phyloP scores from a whole-genome alignment of 1,140 invertebrate genomes.

The Drosophila baimaii region DNA sequence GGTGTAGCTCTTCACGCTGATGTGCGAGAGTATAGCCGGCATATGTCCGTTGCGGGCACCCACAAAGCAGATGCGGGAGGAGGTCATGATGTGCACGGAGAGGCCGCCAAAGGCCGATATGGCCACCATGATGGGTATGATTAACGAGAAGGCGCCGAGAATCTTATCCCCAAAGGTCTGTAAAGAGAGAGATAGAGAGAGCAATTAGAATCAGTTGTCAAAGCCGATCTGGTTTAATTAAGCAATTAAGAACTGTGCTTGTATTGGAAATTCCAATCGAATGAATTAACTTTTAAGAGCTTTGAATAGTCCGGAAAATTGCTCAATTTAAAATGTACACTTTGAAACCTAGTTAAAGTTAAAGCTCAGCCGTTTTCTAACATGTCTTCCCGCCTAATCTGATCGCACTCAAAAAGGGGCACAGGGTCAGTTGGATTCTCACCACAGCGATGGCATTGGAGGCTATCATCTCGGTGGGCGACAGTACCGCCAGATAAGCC shows the following conservation, averaged over 20 bases:
- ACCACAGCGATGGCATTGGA: slow-evolving; percentile 98
- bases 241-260: not conserved
- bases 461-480: slow-evolving; percentile 91
- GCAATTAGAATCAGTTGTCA: slow-evolving; percentile 16
- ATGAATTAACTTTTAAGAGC: slow-evolving; percentile 18
- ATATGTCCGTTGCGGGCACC: slow-evolving; percentile 96
- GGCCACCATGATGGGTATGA: slow-evolving; percentile 94
- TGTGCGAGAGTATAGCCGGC: slow-evolving; percentile 92
- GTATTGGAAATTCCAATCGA: slow-evolving; percentile 4
- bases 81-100: slow-evolving; percentile 96
- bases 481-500: slow-evolving; percentile 96
- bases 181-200: slow-evolving; percentile 78
- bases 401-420: not conserved
- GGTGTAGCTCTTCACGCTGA: slow-evolving; percentile 92
- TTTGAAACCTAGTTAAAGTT: not conserved
- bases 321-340: not conserved
- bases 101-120: slow-evolving; percentile 93
- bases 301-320: not conserved
- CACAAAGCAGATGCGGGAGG: slow-evolving; percentile 95
- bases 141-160: slow-evolving; percentile 90
- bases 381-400: not conserved
- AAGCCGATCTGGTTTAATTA: slow-evolving; percentile 2
- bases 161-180: slow-evolving; percentile 93
- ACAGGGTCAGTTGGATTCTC: slow-evolving; percentile 83
- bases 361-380: not conserved